Evolutionary conservation across 2,888 invertebrate genomes (phyloP).

Genomic region (Leistus spinibarbis): DNA sequence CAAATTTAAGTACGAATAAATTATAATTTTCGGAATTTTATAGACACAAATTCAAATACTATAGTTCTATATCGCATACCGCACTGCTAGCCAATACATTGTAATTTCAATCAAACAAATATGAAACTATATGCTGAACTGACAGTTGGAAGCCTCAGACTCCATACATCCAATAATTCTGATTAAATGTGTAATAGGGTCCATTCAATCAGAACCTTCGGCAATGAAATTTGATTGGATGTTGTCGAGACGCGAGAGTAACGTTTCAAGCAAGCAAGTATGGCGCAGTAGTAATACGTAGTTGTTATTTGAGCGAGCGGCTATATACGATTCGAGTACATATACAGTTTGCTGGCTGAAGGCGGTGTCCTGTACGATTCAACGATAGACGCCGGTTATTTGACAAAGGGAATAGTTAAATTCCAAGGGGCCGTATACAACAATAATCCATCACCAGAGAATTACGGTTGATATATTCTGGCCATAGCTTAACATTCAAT

Average conservation of each 20-base stretch:
- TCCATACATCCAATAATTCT: not conserved
- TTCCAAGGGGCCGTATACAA: constrained; percentile 1
- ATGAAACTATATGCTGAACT: not conserved
- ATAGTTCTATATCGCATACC: not conserved
- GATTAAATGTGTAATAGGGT: not conserved
- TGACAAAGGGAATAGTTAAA: constrained; percentile 5
- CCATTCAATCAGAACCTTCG: not conserved
- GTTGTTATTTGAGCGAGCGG: not conserved
- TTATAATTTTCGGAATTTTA: too few species aligned
- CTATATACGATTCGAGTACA: not conserved
- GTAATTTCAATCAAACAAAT: too few species aligned
- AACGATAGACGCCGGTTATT: not conserved
- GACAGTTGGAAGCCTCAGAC: not conserved
- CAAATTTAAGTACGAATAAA: too few species aligned
- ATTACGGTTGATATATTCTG: constrained; percentile 8
- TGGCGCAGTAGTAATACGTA: not conserved
- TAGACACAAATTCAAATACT: too few species aligned
- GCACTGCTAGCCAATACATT: not conserved
- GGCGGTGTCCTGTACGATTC: not conserved
- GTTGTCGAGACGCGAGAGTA: not conserved
- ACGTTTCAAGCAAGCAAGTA: not conserved
- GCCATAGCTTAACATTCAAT: not conserved
- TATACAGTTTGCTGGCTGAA: not conserved
- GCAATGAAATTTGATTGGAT: not conserved
- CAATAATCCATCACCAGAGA: constrained; percentile 26